A percentile compares a stretch with the other conserved stretches of the same genome.
Conservation (phyloP, 1,140 invertebrate genomes). For the Drosophila guanche region DNA sequence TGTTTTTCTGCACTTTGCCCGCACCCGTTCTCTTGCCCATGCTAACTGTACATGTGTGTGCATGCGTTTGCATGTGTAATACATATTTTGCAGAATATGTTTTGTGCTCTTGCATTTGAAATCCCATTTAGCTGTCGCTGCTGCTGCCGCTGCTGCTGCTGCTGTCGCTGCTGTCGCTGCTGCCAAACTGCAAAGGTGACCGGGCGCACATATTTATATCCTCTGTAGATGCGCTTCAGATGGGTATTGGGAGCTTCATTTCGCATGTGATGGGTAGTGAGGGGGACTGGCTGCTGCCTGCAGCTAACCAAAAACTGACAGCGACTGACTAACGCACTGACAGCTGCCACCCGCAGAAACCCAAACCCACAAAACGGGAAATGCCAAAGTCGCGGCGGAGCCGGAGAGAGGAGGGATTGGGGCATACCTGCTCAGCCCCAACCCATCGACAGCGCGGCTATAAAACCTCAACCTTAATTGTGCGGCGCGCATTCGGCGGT, state of each 20-base stretch:
- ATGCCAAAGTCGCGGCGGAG: not conserved
- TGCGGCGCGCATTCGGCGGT: constrained; percentile 78
- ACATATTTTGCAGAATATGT: constrained; percentile 65
- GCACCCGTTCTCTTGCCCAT: no score
- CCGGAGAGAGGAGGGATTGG: not conserved
- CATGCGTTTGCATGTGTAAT: constrained; percentile 51
- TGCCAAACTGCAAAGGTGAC: not conserved
- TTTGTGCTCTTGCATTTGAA: constrained; percentile 59
- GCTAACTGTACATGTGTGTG: constrained; percentile 17
- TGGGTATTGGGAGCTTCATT: constrained; percentile 1
- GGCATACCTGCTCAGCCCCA: not conserved
- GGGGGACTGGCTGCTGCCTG: constrained; percentile 9
- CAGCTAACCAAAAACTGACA: constrained; percentile 60
- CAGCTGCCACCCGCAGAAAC: constrained; percentile 76
- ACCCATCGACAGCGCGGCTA: constrained; percentile 43
- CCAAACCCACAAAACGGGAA: constrained; percentile 17
- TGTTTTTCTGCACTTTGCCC: no score
- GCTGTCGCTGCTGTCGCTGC: no score
- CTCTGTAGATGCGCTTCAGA: not conserved
- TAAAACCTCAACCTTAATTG: constrained; percentile 81
- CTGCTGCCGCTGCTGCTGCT: no score
- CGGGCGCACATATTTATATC: constrained; percentile 8
- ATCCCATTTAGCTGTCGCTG: constrained; percentile 33
- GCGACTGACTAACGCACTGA: constrained; percentile 79
- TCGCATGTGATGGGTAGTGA: not conserved